Percentiles rank a stretch among this genome's conserved stretches.
phyloP scores from a whole-genome alignment of 1,140 invertebrate species.

The Frieseomelitta varia region DNA sequence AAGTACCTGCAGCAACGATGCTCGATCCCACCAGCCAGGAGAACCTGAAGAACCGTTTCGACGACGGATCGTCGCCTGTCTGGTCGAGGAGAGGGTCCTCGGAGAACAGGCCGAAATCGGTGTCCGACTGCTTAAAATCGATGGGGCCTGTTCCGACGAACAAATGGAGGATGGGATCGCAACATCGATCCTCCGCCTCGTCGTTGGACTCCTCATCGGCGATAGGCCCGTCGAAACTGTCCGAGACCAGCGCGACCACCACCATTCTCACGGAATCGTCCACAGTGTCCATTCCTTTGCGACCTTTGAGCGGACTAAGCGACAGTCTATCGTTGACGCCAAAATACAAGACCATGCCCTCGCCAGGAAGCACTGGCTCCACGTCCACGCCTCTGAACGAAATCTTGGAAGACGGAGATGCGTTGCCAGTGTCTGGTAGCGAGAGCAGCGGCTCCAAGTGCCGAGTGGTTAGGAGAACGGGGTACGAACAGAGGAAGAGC shows the following conservation, averaged over 20 bases:
- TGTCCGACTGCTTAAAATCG: conserved; percentile 66
- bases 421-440: conserved; percentile 31
- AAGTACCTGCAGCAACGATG: conserved; percentile 28
- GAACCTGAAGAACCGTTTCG: conserved; percentile 62
- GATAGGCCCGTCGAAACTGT: conserved; percentile 59
- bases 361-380: conserved; percentile 77
- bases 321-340: conserved; percentile 74
- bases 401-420: conserved; percentile 87
- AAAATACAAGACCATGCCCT: conserved; percentile 84
- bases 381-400: conserved; percentile 85
- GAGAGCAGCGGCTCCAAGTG: conserved; percentile 61
- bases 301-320: conserved; percentile 76
- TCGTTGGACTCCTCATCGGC: conserved; percentile 61
- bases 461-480: conserved; percentile 73
- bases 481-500: conserved; percentile 86
- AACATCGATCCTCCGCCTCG: conserved; percentile 55
- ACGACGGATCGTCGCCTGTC: conserved; percentile 15
- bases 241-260: conserved; percentile 65
- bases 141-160: conserved; percentile 59
- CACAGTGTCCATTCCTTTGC: conserved; percentile 83
- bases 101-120: conserved; percentile 68
- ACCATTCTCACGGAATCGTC: conserved; percentile 83
- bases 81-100: conserved; percentile 58
- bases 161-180: conserved; percentile 71
- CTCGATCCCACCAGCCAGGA: conserved; percentile 52